Base-by-base conservation (phyloP, 2,113 vertebrate species). In the Trogon melanurus region DNA sequence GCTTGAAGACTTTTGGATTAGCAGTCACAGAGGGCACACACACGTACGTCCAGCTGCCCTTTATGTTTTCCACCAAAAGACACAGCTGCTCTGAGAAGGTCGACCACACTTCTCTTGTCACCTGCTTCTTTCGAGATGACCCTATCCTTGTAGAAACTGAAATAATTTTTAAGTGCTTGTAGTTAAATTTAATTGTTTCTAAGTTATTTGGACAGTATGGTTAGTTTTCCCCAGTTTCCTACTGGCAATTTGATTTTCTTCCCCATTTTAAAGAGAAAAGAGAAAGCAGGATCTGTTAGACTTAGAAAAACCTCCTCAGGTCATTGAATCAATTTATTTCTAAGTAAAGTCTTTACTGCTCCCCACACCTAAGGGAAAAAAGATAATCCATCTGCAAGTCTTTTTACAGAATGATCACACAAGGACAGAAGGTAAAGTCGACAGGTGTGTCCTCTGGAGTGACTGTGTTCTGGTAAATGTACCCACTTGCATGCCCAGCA, bases 1-100 rank as follows among this genome's bases (percentile, higher is more conserved):
- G 53, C 44, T 87, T 60, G 93, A 82, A 92, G 89, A 65, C 81
- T 92, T 79, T 16, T 27, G 85, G 72, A 58, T 92, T 67, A 91
- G 73, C 50, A 70, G 47, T 69, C 10, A 3, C 22, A 75, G 76
- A 91, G 73, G 61, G 66, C 69, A 76, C 47, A 22, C 69, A 76
- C 47, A 22, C 62, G 4, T 6, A 56, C 62, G 67, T 64, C 87
- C 44, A 60, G 50, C 34, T 95, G 25, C 32, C 69, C 48, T 66
- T 70, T 56, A 8, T 80, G 45, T 65, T 83, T 88, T 62, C 71
- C 62, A 12, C 61, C 69, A 60, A 53, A 88, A 47, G 69, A 30
- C 50, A 79, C 5, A 27, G 74, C 86, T 6, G 2, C 29, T 60
- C 30, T 45, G 61, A 87, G 53, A 79, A 53, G 26, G 19, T 67